phyloP scores from a whole-genome alignment of 1,140 invertebrate genomes.

The Drosophila ficusphila region DNA sequence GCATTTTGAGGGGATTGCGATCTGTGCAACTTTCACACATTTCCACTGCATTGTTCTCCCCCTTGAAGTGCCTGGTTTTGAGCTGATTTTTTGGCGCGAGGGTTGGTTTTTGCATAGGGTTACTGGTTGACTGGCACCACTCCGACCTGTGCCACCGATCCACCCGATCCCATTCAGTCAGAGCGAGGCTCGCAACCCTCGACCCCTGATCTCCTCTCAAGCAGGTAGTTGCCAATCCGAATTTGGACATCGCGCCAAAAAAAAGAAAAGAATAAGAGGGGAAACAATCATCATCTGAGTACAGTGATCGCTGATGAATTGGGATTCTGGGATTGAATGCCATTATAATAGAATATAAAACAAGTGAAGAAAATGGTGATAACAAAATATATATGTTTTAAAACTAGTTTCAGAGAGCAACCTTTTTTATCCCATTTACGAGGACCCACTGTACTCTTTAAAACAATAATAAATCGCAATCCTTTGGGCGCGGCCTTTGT shows the following conservation, averaged over 20 bases:
- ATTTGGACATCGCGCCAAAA: conserved; percentile 44
- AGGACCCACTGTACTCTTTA: conserved; percentile 9
- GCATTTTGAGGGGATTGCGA: neutral
- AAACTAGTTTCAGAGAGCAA: neutral
- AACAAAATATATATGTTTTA: neutral
- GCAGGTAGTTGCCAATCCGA: conserved; percentile 51
- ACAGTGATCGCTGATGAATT: neutral
- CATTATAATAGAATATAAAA: too few species aligned
- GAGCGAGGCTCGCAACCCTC: conserved; percentile 36
- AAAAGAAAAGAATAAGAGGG: conserved; percentile 7
- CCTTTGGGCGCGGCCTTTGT: conserved; percentile 39
- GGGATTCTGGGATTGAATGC: too few species aligned
- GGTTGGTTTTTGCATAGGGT: conserved; percentile 62
- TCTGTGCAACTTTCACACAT: conserved; percentile 56
- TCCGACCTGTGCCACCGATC: conserved; percentile 50
- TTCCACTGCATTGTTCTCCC: conserved; percentile 29
- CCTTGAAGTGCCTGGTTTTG: conserved; percentile 9
- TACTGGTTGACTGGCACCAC: conserved; percentile 1
- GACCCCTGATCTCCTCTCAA: conserved; percentile 34
- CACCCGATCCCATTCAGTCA: conserved; percentile 14
- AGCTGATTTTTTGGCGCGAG: conserved; percentile 62
- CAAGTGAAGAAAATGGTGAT: too few species aligned
- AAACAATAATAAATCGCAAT: conserved; percentile 40
- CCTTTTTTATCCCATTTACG: neutral
- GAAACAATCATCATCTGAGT: conserved; percentile 1